Percentiles rank a stretch among this genome's conserved stretches.
Evolutionary conservation across 2,797 vertebrate species (phyloP).

Genomic region (Muscicapa striata): DNA sequence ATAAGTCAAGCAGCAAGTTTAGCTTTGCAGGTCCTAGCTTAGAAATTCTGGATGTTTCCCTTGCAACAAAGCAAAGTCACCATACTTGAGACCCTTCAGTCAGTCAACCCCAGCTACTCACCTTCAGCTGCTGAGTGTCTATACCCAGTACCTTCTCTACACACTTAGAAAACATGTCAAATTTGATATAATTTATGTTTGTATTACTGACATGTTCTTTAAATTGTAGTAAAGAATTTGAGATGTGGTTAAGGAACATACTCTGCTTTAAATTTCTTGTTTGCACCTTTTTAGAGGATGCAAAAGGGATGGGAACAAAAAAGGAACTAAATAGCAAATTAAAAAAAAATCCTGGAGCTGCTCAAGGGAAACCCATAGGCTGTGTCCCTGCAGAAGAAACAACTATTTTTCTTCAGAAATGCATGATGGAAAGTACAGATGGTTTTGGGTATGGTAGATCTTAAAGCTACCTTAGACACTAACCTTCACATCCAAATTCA

Average conservation of each 20-base stretch:
- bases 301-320: neutral
- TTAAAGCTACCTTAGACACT: neutral
- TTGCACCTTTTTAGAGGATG: neutral
- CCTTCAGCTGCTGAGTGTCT: neutral
- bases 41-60: neutral
- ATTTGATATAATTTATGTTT: neutral
- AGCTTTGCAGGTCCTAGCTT: neutral
- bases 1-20: neutral
- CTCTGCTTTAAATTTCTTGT: neutral
- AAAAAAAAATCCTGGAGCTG: neutral
- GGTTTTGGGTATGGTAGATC: neutral
- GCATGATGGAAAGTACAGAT: neutral
- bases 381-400: neutral
- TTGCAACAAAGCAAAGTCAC: neutral
- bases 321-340: neutral
- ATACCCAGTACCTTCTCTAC: neutral
- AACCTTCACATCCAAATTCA: neutral
- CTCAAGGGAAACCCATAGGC: neutral
- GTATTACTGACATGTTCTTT: neutral
- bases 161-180: neutral
- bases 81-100: neutral
- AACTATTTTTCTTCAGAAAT: neutral
- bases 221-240: neutral
- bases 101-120: neutral
- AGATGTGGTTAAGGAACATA: neutral